phyloP scores from a whole-genome alignment of 2,113 vertebrate genomes.

The Serinus canaria region DNA sequence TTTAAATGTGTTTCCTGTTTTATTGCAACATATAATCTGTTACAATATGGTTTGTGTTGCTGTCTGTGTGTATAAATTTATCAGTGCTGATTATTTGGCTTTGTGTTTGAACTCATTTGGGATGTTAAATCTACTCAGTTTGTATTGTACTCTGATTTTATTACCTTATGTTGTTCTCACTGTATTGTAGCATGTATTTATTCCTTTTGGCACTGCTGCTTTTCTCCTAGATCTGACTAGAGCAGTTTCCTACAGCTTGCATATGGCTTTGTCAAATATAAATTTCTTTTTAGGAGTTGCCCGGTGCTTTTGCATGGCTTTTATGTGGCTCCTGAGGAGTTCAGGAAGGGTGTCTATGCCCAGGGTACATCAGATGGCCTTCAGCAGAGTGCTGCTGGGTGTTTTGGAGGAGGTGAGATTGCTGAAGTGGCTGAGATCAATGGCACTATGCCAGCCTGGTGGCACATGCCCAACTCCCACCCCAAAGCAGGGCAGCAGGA shows the following conservation, averaged over 20 bases:
- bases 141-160: neutral
- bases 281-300: neutral
- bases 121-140: neutral
- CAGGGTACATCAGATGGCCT: neutral
- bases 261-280: neutral
- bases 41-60: neutral
- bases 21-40: neutral
- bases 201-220: neutral
- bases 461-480: neutral
- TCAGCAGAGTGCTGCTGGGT: neutral
- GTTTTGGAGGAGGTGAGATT: neutral
- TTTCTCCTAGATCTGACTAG: neutral
- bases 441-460: neutral
- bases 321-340: neutral
- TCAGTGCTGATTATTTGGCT: neutral
- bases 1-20: constrained; percentile 33
- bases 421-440: neutral
- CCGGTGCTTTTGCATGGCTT: neutral
- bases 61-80: neutral
- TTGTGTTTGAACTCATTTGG: constrained; percentile 3
- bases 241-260: neutral
- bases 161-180: neutral
- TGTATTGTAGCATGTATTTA: neutral
- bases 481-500: neutral
- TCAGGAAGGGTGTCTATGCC: neutral